Conservation (phyloP, 1,140 invertebrate genomes). For the Papilio machaon region DNA sequence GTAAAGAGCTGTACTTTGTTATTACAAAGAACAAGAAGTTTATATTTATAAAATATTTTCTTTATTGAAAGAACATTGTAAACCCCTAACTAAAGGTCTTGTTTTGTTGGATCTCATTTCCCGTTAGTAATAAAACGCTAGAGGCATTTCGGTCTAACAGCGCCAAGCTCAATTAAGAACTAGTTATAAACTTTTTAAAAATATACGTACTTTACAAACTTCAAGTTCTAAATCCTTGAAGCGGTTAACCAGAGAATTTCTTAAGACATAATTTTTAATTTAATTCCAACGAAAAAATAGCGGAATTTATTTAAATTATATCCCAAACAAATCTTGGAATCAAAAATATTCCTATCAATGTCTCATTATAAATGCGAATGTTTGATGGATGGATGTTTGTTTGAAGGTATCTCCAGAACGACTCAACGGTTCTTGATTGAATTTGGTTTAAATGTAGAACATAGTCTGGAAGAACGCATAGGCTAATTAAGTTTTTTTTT, state of each 20-base stretch:
- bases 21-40: constrained; percentile 9
- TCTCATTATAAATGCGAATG: too few species aligned
- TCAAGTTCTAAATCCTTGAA: background rate
- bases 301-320: background rate
- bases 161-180: constrained; percentile 20
- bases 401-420: too few species aligned
- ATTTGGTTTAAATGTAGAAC: too few species aligned
- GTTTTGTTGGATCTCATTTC: constrained; percentile 17
- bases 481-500: too few species aligned
- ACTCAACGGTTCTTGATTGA: too few species aligned
- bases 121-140: constrained; percentile 17
- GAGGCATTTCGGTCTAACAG: constrained; percentile 2
- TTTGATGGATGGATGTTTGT: too few species aligned
- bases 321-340: too few species aligned
- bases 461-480: too few species aligned
- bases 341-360: too few species aligned
- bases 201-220: background rate
- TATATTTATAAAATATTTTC: background rate
- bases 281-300: background rate
- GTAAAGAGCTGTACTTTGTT: background rate
- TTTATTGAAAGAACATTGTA: constrained; percentile 6
- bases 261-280: background rate
- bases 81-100: constrained; percentile 20
- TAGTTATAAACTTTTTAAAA: constrained; percentile 9
- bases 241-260: background rate